Evolutionary conservation across 2,888 invertebrate species (phyloP), one percentile per base, ranked within the genome.

Genomic region (Lycocerus yunnanus): DNA sequence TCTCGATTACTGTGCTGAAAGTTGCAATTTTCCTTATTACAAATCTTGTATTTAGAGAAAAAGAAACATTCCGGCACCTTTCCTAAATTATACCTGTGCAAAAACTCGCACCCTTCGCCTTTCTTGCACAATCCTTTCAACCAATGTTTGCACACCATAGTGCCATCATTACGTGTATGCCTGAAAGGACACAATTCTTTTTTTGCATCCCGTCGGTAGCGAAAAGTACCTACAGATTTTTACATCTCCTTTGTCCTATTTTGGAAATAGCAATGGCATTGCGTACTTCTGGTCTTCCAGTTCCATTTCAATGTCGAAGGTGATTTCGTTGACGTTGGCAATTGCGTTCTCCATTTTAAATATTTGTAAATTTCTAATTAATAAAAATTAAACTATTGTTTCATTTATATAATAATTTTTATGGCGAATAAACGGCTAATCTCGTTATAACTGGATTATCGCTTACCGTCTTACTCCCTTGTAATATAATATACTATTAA

Each of bases 11-110:
- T 13, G 10, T 24, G 24, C 11, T 10, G 3, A 24, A 24, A 24
- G 1, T 11, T 27, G 27, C 27, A 27, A 3, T 27, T n/a, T n/a
- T n/a, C 13, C 4, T 27, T 11, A 11, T 27, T 27, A 27, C 27
- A 27, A 13, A 13, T 1, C 1, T 27, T 27, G 4, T 27, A 27
- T 13, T 11, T 27, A 1, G 27, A 27, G 1, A 27, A 27, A 1
- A 27, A 99, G 87, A 99, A 99, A 87, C 99, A 99, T 87, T 99
- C 99, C 0, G 99, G 99, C 99, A 99, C 99, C 89, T 99, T 99
- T 9, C 97, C 95, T 97, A 99, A 98, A 86, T 99, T 99, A 88
- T 98, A 99, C 87, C 99, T 99, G 84, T 99, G 99, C 18, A 99
- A 90, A 87, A 99, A 99, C 89, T 99, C 99, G 87, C 99, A 99